Evolutionary conservation across 2,888 invertebrate species (phyloP).

Genomic region (Leuctra nigra): DNA sequence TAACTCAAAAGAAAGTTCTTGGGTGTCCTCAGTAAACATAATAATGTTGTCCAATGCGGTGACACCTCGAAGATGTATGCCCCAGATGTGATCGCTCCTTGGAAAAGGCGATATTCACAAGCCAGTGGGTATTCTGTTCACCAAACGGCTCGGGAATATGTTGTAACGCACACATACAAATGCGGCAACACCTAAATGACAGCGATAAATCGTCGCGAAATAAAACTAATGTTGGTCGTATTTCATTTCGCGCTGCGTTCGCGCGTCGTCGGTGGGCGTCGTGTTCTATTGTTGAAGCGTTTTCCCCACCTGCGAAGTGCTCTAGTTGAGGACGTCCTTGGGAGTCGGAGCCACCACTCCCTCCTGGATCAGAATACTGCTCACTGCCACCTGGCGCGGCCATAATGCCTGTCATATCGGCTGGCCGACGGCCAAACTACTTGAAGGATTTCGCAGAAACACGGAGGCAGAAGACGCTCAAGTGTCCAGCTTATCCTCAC

Average conservation of each 20-base stretch:
- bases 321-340: constrained; percentile 10
- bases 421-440: not conserved
- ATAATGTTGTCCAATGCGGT: constrained; percentile 16
- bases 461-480: not conserved
- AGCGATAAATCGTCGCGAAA: constrained; percentile 5
- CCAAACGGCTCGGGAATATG: not conserved
- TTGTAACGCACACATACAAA: constrained; percentile 6
- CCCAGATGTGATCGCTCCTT: not conserved
- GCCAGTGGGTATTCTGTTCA: not conserved
- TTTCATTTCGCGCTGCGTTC: not conserved
- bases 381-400: not conserved
- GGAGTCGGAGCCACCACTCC: constrained; percentile 9
- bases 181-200: constrained; percentile 13
- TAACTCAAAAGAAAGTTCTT: constrained; percentile 1
- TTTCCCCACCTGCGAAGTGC: not conserved
- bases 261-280: not conserved
- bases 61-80: constrained; percentile 11
- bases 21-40: constrained; percentile 1
- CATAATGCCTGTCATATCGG: not conserved
- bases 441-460: constrained; percentile 1
- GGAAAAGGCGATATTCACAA: not conserved
- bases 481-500: not conserved
- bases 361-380: not conserved
- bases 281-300: not conserved
- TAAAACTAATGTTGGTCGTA: not conserved